phyloP scores from a whole-genome alignment of 2,113 vertebrate genomes.

The Mustelus asterias region DNA sequence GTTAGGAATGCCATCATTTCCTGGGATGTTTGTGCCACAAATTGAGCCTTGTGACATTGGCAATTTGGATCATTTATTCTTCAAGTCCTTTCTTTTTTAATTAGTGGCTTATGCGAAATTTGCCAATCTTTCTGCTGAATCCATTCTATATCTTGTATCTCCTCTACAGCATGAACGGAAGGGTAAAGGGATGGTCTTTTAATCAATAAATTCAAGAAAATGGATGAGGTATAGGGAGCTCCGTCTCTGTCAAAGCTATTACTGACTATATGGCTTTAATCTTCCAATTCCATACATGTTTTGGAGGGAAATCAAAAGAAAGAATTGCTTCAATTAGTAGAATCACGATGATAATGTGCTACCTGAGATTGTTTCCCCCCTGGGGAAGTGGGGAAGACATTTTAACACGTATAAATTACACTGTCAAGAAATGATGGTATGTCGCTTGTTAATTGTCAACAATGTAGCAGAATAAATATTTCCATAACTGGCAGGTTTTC shows the following conservation, averaged over 20 bases:
- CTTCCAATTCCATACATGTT: background rate
- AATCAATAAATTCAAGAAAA: background rate
- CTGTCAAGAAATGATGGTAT: background rate
- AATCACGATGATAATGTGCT: background rate
- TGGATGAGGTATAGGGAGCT: background rate
- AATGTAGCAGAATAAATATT: slow-evolving; percentile 29
- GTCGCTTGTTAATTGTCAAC: background rate
- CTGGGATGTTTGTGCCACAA: background rate
- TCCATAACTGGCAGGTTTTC: background rate
- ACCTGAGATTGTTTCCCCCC: background rate
- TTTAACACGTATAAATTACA: slow-evolving; percentile 21
- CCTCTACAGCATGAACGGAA: too few relatives aligned
- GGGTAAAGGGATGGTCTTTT: background rate
- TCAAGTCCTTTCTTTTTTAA: background rate
- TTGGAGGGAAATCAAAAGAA: slow-evolving; percentile 13
- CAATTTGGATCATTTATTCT: background rate
- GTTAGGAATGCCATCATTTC: background rate
- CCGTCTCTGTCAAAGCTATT: background rate
- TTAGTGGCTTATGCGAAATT: background rate
- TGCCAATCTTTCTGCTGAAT: background rate
- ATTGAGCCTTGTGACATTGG: background rate
- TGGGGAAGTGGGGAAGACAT: background rate
- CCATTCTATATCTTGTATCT: background rate
- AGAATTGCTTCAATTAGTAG: background rate
- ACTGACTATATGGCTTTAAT: background rate